phyloP scores from a whole-genome alignment of 2,888 invertebrate genomes.

The Eupithecia inturbata region DNA sequence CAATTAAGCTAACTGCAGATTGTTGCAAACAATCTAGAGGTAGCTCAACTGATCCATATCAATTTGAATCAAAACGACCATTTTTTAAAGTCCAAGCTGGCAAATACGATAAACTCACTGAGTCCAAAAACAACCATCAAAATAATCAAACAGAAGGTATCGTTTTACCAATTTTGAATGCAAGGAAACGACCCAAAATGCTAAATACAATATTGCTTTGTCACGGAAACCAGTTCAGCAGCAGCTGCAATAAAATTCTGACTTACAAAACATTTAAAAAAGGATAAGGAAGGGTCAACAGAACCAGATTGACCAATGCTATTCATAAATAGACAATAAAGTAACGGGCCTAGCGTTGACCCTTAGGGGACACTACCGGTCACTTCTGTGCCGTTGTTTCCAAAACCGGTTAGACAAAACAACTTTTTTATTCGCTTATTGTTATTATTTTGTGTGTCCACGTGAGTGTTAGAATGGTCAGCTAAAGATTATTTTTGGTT shows the following conservation, averaged over 20 bases:
- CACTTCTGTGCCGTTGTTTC: constrained; percentile 64
- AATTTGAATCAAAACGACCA: neutral
- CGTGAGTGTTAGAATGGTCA: constrained; percentile 62
- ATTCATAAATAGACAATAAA: constrained; percentile 74
- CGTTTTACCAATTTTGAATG: constrained; percentile 27
- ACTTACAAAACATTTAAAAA: constrained; percentile 62
- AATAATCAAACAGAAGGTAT: constrained; percentile 23
- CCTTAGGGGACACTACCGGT: constrained; percentile 76
- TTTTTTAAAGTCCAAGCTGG: neutral
- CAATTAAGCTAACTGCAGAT: too few relatives aligned
- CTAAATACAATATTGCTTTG: constrained; percentile 46
- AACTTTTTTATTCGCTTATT: constrained; percentile 61
- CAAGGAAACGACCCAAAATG: constrained; percentile 38
- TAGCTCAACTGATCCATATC: too few relatives aligned
- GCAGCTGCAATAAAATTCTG: constrained; percentile 72
- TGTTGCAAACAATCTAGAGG: too few relatives aligned
- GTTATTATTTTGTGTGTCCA: constrained; percentile 63
- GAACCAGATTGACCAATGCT: constrained; percentile 81
- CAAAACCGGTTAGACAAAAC: constrained; percentile 71
- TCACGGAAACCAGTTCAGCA: constrained; percentile 60
- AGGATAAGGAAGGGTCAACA: constrained; percentile 80
- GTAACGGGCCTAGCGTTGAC: constrained; percentile 68
- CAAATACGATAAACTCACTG: constrained; percentile 1
- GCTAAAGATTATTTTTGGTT: constrained; percentile 61
- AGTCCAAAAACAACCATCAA: constrained; percentile 5